Evolutionary conservation across 2,888 invertebrate genomes (phyloP), one percentile per base, ranked within the genome.

Genomic region (Axea sp.): DNA sequence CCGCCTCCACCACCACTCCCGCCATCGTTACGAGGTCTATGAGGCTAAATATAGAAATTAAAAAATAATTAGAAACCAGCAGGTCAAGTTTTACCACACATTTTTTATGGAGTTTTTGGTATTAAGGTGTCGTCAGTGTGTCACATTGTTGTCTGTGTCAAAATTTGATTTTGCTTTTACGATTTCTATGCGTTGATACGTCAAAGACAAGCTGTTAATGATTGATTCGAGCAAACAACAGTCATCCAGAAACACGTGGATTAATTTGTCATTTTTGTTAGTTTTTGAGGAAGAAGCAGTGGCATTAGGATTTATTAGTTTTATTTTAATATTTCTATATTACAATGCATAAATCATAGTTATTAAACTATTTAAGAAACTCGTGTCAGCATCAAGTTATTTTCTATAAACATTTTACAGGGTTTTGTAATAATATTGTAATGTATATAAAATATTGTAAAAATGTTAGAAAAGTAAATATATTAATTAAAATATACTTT

Each of bases 11-110:
- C 57, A 0, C 91, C 91, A 26, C 91, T 90, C 1, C 67, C 55
- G 49, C 89, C 89, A 22, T 90, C 90, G 77, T 88, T 87, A 78
- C 92, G 87, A 86, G 91, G 91, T 80, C 91, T 89, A 81, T 92
- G 92, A 19, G 91, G 92, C 89, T 90, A 82, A 75, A 51, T 80
- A 80, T 75, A 73, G 57, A 71, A 60, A 22, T 65, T 28, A 74
- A 75, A 26, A 69, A 37, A 28, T 35, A 33, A 15, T 12, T 7
- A 17, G 26, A 22, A 2, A 26, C 35, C 7, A 7, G 11, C 5
- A 5, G 22, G 7, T 12, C 9, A 60, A 30, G 17, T 15, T 30
- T 9, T 6, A 11, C 7, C 14, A 5, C 9, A 11, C 6, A 8
- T 37, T 35, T 15, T 41, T 12, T 19, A 51, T 41, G 62, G 7